These are phyloP conservation scores for Tetramorium bicarinatum DNA, from an alignment of 2,888 invertebrate genomes.

Conservation along the genomic window DNA sequence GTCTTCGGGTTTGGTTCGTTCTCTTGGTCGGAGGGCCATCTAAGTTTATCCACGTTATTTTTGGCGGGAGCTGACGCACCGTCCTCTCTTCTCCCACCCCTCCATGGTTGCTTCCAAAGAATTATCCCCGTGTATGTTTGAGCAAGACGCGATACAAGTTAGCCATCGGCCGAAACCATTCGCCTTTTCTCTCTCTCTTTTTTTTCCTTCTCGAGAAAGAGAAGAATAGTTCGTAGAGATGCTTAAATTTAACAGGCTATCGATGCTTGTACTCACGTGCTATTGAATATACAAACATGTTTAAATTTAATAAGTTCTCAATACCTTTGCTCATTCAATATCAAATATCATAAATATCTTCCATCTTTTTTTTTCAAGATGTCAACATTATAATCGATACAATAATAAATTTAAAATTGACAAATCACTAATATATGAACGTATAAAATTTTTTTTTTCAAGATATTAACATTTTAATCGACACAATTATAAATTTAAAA, in stretches of 20 bases:
- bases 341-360: slow-evolving; percentile 3
- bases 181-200: background rate
- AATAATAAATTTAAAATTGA: slow-evolving; percentile 13
- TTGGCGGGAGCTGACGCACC: slow-evolving; percentile 86
- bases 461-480: background rate
- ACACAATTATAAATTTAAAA: slow-evolving; percentile 3
- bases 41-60: slow-evolving; percentile 86
- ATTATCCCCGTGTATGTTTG: slow-evolving; percentile 67
- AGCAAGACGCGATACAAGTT: slow-evolving; percentile 66
- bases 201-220: background rate
- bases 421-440: background rate
- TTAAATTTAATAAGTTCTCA: slow-evolving; percentile 28
- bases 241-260: slow-evolving; percentile 2
- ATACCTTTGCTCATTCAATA: background rate
- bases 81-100: slow-evolving; percentile 62
- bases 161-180: slow-evolving; percentile 52
- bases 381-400: background rate
- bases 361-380: background rate
- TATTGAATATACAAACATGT: slow-evolving; percentile 3
- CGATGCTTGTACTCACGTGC: background rate
- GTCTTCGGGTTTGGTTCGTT: slow-evolving; percentile 78
- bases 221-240: background rate
- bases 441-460: background rate
- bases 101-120: slow-evolving; percentile 67
- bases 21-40: slow-evolving; percentile 84